Conservation (phyloP, 1,140 invertebrate species). For the Penaeus japonicus region DNA sequence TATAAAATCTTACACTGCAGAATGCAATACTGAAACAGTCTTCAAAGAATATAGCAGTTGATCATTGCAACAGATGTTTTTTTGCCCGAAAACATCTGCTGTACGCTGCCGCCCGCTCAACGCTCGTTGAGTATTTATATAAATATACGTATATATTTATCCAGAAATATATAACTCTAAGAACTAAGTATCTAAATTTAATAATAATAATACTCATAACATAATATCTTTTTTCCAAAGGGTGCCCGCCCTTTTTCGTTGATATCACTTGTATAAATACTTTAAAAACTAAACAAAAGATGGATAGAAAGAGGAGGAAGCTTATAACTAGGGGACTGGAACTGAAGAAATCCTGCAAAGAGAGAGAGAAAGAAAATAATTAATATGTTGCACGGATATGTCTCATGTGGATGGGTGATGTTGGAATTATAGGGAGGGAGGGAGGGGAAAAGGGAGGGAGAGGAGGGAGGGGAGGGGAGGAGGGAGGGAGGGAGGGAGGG, state of each 20-base stretch:
- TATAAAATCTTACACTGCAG: too few relatives aligned
- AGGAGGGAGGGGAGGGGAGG: too few relatives aligned
- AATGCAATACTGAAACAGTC: too few relatives aligned
- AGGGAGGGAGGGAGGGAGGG: too few relatives aligned
- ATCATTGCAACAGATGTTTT: too few relatives aligned
- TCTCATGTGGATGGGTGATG: not conserved
- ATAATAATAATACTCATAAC: not conserved
- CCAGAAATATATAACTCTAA: too few relatives aligned
- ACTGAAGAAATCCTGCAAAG: not conserved
- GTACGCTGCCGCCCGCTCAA: too few relatives aligned
- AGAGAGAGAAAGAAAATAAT: not conserved
- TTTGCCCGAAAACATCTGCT: too few relatives aligned
- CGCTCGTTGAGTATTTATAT: too few relatives aligned
- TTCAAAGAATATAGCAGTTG: too few relatives aligned
- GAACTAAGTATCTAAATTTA: not conserved
- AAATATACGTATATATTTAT: too few relatives aligned
- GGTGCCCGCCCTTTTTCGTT: conserved; percentile 16
- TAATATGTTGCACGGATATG: not conserved
- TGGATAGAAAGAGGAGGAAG: not conserved
- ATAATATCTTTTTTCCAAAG: not conserved
- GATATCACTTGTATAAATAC: conserved; percentile 44
- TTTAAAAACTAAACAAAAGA: not conserved
- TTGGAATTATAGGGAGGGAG: not conserved
- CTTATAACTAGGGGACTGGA: not conserved
- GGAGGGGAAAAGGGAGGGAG: not conserved